Evolutionary conservation across 2,113 vertebrate genomes (phyloP).

Genomic region (Gasterosteus aculeatus): DNA sequence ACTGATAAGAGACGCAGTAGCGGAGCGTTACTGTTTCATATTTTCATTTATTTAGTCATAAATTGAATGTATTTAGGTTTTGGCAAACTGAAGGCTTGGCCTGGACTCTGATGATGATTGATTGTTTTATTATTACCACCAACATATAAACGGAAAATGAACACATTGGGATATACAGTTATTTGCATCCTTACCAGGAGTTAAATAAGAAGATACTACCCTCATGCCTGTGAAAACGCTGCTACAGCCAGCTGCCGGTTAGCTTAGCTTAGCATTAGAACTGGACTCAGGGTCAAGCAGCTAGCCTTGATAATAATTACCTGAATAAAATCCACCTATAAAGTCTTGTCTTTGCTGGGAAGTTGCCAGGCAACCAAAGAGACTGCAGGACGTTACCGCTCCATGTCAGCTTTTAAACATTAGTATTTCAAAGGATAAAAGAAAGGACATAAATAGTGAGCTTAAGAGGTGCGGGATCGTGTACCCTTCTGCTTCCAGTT

Average conservation of each 20-base stretch:
- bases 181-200: background rate
- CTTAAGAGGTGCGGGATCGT: background rate
- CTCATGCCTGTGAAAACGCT: background rate
- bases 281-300: background rate
- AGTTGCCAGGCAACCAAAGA: background rate
- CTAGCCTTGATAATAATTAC: background rate
- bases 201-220: background rate
- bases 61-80: background rate
- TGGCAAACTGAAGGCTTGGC: background rate
- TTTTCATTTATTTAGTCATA: background rate
- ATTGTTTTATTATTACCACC: background rate
- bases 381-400: background rate
- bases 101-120: background rate
- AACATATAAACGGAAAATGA: background rate
- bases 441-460: background rate
- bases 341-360: background rate
- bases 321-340: background rate
- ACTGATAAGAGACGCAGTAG: background rate
- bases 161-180: background rate
- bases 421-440: background rate
- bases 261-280: background rate
- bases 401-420: background rate
- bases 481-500: background rate
- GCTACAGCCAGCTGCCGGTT: background rate
- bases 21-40: background rate